Evolutionary conservation across 2,888 invertebrate species (phyloP).

Genomic region (Callimorpha dominula): DNA sequence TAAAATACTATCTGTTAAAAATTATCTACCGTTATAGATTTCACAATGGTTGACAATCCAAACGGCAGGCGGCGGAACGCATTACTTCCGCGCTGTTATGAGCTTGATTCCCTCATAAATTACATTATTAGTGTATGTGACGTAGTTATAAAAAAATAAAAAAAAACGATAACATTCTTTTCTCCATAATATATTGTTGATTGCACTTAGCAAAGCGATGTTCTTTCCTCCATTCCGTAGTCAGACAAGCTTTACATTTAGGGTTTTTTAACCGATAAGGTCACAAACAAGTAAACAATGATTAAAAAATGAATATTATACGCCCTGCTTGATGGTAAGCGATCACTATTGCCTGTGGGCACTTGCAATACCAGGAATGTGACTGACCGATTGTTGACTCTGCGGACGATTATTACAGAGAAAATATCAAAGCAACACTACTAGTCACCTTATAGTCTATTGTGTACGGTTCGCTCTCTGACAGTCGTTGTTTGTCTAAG

Average conservation of each 20-base stretch:
- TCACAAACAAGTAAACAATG: neutral
- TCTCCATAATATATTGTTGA: no score
- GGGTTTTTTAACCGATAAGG: neutral
- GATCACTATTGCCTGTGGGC: neutral
- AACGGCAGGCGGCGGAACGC: constrained; percentile 16
- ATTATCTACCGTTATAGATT: constrained; percentile 19
- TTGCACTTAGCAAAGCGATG: neutral
- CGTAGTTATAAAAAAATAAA: neutral
- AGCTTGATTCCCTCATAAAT: constrained; percentile 15
- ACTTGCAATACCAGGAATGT: neutral
- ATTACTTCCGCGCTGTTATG: constrained; percentile 14
- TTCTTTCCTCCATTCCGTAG: neutral
- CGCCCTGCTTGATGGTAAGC: neutral
- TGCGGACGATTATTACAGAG: no score
- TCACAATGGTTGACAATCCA: constrained; percentile 16
- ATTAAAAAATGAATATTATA: no score
- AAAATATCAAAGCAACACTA: no score
- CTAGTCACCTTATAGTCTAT: neutral
- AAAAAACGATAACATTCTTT: neutral
- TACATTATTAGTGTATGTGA: neutral
- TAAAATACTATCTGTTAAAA: constrained; percentile 13
- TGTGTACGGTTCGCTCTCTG: neutral
- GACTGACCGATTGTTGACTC: neutral
- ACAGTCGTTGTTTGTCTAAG: neutral
- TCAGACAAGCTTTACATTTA: neutral